Base-by-base conservation (phyloP, 2,888 invertebrate genomes). In the Aphidius colemani region DNA sequence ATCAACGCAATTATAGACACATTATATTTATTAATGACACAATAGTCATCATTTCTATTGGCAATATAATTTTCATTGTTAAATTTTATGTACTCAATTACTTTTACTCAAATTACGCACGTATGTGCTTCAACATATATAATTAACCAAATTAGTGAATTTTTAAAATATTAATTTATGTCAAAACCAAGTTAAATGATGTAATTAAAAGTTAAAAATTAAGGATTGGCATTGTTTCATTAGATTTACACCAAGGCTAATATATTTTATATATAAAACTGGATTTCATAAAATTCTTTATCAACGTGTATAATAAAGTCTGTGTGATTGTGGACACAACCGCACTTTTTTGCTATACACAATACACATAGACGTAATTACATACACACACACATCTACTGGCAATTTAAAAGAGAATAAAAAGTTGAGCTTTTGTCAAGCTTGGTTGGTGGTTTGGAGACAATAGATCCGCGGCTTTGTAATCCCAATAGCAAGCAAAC, bases 401-500 rank as follows among this genome's bases (percentile, higher is more conserved):
- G 77, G 81, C 81, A 80, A 80, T 81, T 81, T 80, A 75, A 78
- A 78, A 76, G 79, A 79, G 81, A 81, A 81, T 81, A 79, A 80
- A 81, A 80, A 81, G 81, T 80, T 81, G 80, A 81, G 80, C 79
- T 72, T 73, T 72, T 70, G 76, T 74, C 67, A 70, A 73, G 77
- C 77, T 80, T 76, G 76, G 75, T 79, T 61, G 78, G 79, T 78
- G 78, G 77, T 77, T 72, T 69, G 69, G 79, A 79, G 79, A 79
- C 76, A 78, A 77, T 76, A 68, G 73, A 71, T 66, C 74, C 75
- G 77, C 67, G 79, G 77, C 78, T 81, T 79, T 79, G 78, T 79
- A 82, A 82, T 81, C 82, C 80, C 76, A 76, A 75, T 71, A 67
- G 80, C 81, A 82, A 81, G 82, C 82, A 82, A 76, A 76, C 75